Conservation (phyloP, 2,888 invertebrate species). For the Oxytorus armatus region DNA sequence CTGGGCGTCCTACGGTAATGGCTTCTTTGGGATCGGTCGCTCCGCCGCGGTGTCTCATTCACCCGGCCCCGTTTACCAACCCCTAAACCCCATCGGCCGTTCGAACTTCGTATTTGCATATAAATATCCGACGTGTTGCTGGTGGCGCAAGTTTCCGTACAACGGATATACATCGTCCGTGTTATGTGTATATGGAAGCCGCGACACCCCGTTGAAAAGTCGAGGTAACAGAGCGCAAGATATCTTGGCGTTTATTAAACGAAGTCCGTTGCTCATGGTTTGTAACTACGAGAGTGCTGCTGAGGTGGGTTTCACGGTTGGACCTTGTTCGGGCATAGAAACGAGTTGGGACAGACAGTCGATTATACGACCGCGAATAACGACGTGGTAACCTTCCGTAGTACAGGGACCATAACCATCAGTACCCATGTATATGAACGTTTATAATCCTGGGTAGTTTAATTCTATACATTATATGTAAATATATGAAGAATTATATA, state of each 20-base stretch:
- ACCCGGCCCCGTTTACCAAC: slow-evolving; percentile 48
- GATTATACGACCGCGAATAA: slow-evolving; percentile 53
- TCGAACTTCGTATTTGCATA: slow-evolving; percentile 76
- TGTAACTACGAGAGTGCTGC: slow-evolving; percentile 3
- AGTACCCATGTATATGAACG: neutral
- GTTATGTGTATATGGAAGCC: neutral
- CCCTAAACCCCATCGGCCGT: slow-evolving; percentile 67
- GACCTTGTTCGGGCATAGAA: slow-evolving; percentile 44
- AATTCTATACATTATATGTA: slow-evolving; percentile 15
- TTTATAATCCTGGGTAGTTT: neutral
- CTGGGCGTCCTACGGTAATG: slow-evolving; percentile 69
- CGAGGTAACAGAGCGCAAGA: slow-evolving; percentile 11
- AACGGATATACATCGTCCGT: slow-evolving; percentile 19
- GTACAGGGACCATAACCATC: slow-evolving; percentile 15
- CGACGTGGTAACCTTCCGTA: slow-evolving; percentile 12
- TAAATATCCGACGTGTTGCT: slow-evolving; percentile 73
- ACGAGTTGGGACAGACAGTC: slow-evolving; percentile 49
- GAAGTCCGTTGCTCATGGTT: slow-evolving; percentile 29
- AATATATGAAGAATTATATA: neutral
- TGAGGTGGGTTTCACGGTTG: slow-evolving; percentile 23
- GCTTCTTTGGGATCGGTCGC: slow-evolving; percentile 67
- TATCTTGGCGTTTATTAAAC: neutral
- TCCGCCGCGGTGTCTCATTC: slow-evolving; percentile 61
- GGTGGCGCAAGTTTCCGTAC: slow-evolving; percentile 48
- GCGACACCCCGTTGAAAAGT: slow-evolving; percentile 38